These are phyloP conservation scores for Biston betularia DNA, from an alignment of 2,888 invertebrate genomes.

Conservation along the genomic window DNA sequence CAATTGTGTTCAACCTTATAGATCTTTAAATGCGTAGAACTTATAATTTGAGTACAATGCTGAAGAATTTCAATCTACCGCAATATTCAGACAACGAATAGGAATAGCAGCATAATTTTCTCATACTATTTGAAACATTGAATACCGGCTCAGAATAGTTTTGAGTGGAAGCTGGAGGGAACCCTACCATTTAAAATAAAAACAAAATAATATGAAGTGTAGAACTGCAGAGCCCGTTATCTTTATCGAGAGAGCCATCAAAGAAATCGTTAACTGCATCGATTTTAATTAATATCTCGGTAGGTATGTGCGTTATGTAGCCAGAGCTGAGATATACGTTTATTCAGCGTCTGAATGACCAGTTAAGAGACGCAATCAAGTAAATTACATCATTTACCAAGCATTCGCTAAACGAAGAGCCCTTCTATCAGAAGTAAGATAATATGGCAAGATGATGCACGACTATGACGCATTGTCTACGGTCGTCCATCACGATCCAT, in stretches of 20 bases:
- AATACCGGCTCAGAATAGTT: constrained; percentile 30
- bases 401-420: constrained; percentile 51
- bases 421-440: constrained; percentile 49
- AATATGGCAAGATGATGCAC: constrained; percentile 60
- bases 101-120: constrained; percentile 17
- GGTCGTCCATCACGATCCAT: constrained; percentile 61
- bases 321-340: constrained; percentile 30
- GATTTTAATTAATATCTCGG: constrained; percentile 44
- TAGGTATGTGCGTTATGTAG: constrained; percentile 29
- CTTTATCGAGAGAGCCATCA: constrained; percentile 44
- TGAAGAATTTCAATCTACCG: background rate
- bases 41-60: background rate
- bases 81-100: background rate
- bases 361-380: constrained; percentile 28
- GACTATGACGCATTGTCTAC: constrained; percentile 66
- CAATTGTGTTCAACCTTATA: background rate
- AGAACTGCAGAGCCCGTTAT: constrained; percentile 45
- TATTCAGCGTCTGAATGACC: constrained; percentile 26
- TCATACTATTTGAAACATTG: constrained; percentile 28
- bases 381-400: constrained; percentile 51
- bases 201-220: constrained; percentile 38
- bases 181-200: constrained; percentile 44
- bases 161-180: constrained; percentile 35
- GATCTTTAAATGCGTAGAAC: background rate
- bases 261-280: constrained; percentile 47